phyloP scores from a whole-genome alignment of 2,113 vertebrate species.

The Coptodon bakossiorum region DNA sequence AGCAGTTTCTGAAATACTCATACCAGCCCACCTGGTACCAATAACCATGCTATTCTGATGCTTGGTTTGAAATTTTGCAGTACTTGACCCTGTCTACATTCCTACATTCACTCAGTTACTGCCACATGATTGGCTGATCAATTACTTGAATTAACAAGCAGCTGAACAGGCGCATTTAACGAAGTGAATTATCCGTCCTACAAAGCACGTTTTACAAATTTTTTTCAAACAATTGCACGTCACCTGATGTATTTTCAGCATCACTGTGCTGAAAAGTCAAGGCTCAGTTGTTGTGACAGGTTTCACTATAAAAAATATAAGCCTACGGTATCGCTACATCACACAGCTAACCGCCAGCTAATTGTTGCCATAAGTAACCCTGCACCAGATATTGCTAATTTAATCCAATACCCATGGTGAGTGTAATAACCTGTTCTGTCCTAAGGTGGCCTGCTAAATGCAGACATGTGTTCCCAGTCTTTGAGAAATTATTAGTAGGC shows the following conservation, averaged over 20 bases:
- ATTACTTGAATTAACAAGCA: not conserved
- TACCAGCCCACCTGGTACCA: not conserved
- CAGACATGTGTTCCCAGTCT: not conserved
- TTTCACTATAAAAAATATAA: not conserved
- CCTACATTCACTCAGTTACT: not conserved
- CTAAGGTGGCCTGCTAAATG: not conserved
- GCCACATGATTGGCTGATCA: not conserved
- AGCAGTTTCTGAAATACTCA: not conserved
- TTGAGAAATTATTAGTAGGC: not conserved
- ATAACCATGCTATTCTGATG: not conserved
- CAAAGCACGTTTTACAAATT: not conserved
- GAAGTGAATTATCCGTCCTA: not conserved
- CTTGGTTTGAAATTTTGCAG: not conserved
- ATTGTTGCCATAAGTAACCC: not conserved
- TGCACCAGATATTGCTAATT: not conserved
- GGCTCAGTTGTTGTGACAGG: not conserved
- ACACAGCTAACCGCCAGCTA: not conserved
- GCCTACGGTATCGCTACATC: not conserved
- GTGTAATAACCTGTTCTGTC: not conserved
- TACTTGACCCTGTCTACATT: not conserved
- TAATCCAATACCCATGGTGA: not conserved
- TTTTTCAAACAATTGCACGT: not conserved
- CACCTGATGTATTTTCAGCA: not conserved
- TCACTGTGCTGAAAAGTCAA: not conserved
- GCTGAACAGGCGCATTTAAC: not conserved